Base-by-base conservation (phyloP, 2,888 invertebrate species). In the Mesochorus sp. region DNA sequence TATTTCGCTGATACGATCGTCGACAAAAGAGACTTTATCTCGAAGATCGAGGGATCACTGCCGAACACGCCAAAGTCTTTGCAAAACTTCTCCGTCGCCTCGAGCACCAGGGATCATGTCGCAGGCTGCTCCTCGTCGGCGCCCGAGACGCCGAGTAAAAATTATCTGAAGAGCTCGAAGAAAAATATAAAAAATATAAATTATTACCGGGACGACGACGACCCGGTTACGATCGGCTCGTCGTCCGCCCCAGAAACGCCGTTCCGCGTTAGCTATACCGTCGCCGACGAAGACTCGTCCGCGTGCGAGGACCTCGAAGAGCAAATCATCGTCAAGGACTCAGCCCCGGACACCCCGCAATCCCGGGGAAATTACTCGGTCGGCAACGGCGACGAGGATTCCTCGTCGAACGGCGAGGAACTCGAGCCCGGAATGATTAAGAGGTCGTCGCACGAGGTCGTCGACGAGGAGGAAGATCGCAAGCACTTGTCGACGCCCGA, bases 401-500 rank as follows among this genome's bases (percentile, higher is more conserved):
- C 53, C 21, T 86, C 87, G 17, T 84, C 86, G 2, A 88, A 83
- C 6, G 76, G 81, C 12, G 89, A 90, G 26, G 89, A 88, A 64
- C 66, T 82, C 39, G 79, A 81, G 4, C 57, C 59, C 76, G 31
- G 83, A 84, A 21, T 77, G 68, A 21, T 84, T 80, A 68, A 78
- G 78, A 77, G 84, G 84, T 82, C 83, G 76, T 71, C 85, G 78
- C 72, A 82, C 76, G 77, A 85, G 47, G 79, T 83, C 57, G 87
- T 88, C 2, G 91, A 91, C 8, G 91, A 91, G 53, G 91, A 91
- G n/a, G 91, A n/a, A n/a, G n/a, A 91, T 5, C 85, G 90, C 26
- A 91, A 91, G 31, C 91, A 90, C 59, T 83, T 91, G n/a, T 89
- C 91, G 14, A 92, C 92, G 0, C 92, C 92, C 0, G 92, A 92